Base-by-base conservation (phyloP, 2,888 invertebrate genomes). In the Homarus gammarus region DNA sequence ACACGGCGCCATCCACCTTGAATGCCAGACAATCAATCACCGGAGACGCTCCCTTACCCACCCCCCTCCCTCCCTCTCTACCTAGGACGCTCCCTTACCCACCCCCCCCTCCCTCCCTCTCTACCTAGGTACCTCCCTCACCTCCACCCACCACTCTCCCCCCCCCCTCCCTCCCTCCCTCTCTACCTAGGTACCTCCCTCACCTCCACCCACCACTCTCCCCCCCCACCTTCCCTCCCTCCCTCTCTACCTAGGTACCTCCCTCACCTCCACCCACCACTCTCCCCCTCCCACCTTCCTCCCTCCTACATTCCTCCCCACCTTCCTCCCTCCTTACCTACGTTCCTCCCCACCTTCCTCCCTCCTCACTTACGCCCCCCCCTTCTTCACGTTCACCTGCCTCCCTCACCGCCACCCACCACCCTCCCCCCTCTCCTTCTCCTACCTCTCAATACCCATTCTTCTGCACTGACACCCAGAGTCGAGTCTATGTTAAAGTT, bases 1-100 rank as follows among this genome's bases (percentile, higher is more conserved):
- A 72, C 44, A 31, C 70, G 83, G 83, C 83, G 83, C 70, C 83
- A 83, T 72, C 83, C 49, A 83, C 70, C 51, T 70, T 44, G 83
- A 83, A 72, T 83, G 83, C 49, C 70, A 51, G 70, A 31, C 44
- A 33, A 83, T 83, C 70, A 83, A 83, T 72, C 83, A 38, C 33
- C 31, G 40, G 33, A 27, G 64, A 38, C 40, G 31, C 40, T 40
- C 27, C 44, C 40, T 27, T 68, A 38, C 64, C 81, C 38, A 18
- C 12, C 68, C 27, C 27, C 31, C 12, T 68, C 27, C 27, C 31
- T n/a, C 72, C 38, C 36, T 33, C 72, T 22, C 36, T 22, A 10
- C 18, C 0, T 2, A 8, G 15, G 33, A 56, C 64, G 36, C 61
- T 51, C 22, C 44, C 78, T 78, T 78, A 51, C 51, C 15, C 22